phyloP scores from a whole-genome alignment of 2,888 invertebrate species.

The Hydropsyche betteni region DNA sequence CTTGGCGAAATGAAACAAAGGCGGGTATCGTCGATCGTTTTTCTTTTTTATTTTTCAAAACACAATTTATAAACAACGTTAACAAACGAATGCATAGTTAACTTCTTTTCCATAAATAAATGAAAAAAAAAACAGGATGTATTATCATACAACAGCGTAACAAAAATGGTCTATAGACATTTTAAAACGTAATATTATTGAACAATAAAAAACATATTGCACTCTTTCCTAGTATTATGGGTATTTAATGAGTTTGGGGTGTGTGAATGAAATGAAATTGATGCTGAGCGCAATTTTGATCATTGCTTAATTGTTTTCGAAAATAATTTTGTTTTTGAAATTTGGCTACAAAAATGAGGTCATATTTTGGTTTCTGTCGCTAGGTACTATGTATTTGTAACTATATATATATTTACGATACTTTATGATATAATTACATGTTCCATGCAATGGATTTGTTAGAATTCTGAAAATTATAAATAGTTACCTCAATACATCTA shows the following conservation, averaged over 20 bases:
- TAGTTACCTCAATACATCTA: not conserved
- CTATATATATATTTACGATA: constrained; percentile 34
- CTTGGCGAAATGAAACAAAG: constrained; percentile 15
- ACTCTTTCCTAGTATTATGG: not conserved
- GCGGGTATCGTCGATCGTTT: constrained; percentile 1
- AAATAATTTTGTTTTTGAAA: constrained; percentile 29
- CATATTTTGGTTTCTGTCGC: constrained; percentile 47
- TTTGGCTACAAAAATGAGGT: constrained; percentile 48
- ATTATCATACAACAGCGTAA: constrained; percentile 15
- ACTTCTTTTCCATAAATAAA: constrained; percentile 3
- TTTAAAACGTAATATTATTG: constrained; percentile 30
- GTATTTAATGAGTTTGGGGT: not conserved
- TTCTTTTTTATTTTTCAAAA: constrained; percentile 39
- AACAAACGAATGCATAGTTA: constrained; percentile 31
- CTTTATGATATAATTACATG: constrained; percentile 1
- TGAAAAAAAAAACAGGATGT: not conserved
- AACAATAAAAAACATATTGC: constrained; percentile 16
- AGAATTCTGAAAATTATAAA: not conserved
- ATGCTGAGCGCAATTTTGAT: not conserved
- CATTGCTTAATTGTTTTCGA: constrained; percentile 6
- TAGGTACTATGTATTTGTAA: constrained; percentile 37
- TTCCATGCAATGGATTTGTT: constrained; percentile 4
- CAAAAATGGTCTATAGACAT: constrained; percentile 23
- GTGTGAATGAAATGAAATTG: not conserved
- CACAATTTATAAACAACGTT: constrained; percentile 41